A percentile compares a stretch with the other conserved stretches of the same genome.
These are phyloP conservation scores for Macaria notata DNA, from an alignment of 2,888 invertebrate species.

Conservation along the genomic window DNA sequence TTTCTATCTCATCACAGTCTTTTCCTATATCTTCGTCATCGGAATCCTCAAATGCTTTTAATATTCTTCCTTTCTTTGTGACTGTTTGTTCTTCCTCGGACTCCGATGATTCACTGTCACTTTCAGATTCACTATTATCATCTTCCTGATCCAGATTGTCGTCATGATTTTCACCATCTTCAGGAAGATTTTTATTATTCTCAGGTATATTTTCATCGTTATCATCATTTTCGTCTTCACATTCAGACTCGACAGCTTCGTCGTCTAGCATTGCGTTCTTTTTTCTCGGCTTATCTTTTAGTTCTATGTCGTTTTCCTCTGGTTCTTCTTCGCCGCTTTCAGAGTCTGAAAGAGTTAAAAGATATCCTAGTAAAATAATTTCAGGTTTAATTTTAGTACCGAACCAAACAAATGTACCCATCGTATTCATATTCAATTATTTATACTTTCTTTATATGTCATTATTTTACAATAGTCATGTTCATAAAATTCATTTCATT, in stretches of 20 bases:
- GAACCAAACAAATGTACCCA: too few relatives aligned
- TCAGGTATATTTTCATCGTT: constrained; percentile 43
- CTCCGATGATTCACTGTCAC: constrained; percentile 56
- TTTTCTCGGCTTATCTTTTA: constrained; percentile 66
- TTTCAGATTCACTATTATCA: constrained; percentile 37
- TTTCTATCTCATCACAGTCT: background rate
- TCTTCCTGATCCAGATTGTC: constrained; percentile 26
- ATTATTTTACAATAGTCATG: too few relatives aligned
- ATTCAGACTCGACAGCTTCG: constrained; percentile 78
- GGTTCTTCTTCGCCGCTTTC: constrained; percentile 69
- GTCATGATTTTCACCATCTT: constrained; percentile 39
- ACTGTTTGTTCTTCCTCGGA: constrained; percentile 51
- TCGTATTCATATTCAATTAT: too few relatives aligned
- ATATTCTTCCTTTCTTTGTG: constrained; percentile 65
- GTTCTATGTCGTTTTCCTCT: constrained; percentile 55
- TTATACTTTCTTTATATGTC: too few relatives aligned
- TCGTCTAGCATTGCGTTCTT: constrained; percentile 68
- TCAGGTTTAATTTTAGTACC: too few relatives aligned
- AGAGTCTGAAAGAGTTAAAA: constrained; percentile 23
- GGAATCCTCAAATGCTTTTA: constrained; percentile 76
- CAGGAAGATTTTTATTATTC: constrained; percentile 49
- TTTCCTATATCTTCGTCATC: constrained; percentile 58
- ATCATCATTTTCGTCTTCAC: constrained; percentile 49
- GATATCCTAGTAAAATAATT: too few relatives aligned
- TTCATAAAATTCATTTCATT: too few relatives aligned